A percentile compares a stretch with the other conserved stretches of the same genome.
These are phyloP conservation scores for Microcebus tavaratra DNA, from an alignment of 2,113 vertebrate species.

Conservation along the genomic window DNA sequence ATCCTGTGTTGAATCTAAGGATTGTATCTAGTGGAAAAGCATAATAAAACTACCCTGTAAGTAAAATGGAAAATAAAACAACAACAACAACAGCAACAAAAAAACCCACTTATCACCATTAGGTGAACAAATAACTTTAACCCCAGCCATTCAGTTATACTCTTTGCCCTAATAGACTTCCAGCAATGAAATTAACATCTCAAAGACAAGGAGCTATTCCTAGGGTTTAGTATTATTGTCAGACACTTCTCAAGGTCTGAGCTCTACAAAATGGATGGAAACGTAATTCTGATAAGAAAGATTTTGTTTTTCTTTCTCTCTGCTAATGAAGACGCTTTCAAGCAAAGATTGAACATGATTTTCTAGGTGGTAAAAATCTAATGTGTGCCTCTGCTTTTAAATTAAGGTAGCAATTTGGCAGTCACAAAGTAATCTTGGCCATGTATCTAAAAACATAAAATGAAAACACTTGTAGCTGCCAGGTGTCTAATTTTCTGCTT, in stretches of 20 bases:
- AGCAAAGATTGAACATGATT: slow-evolving; percentile 55
- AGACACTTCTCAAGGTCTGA: background rate
- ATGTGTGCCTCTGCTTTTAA: slow-evolving; percentile 43
- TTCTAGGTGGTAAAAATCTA: slow-evolving; percentile 53
- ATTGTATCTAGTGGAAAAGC: background rate
- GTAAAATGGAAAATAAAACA: background rate
- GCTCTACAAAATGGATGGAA: background rate
- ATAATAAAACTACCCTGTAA: background rate
- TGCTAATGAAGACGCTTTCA: slow-evolving; percentile 54
- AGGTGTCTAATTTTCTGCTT: slow-evolving; percentile 20
- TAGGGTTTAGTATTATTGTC: background rate
- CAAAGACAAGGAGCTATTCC: background rate
- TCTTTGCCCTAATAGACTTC: background rate
- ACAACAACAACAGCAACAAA: background rate
- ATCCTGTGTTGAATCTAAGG: background rate
- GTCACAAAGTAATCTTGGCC: background rate
- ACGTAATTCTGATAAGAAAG: background rate
- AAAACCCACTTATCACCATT: background rate
- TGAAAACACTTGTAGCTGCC: slow-evolving; percentile 48
- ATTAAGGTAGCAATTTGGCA: slow-evolving; percentile 54
- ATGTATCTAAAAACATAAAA: slow-evolving; percentile 54
- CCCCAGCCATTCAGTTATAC: background rate
- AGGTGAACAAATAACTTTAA: background rate
- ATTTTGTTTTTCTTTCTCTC: background rate
- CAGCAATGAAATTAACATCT: slow-evolving; percentile 43